These are phyloP conservation scores for Pangasius sanitwongsei DNA, from an alignment of 2,797 vertebrate species.

Conservation along the genomic window DNA sequence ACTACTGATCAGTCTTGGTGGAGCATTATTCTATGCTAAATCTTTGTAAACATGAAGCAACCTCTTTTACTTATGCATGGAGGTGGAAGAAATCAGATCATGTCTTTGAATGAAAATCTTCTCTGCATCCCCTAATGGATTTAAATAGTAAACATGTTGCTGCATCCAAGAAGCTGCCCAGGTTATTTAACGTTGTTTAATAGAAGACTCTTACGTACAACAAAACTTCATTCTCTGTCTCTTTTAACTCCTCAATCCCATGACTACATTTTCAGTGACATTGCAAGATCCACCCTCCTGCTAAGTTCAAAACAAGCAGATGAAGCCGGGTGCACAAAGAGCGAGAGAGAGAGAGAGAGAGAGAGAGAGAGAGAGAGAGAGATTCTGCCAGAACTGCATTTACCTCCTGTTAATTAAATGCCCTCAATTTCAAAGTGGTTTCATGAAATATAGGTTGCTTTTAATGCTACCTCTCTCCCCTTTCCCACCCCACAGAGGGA, in stretches of 20 bases:
- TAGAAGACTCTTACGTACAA: slow-evolving; percentile 20
- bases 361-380: neutral
- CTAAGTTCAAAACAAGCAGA: slow-evolving; percentile 51
- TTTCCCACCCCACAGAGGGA: neutral
- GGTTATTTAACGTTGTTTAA: slow-evolving; percentile 35
- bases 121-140: slow-evolving; percentile 28
- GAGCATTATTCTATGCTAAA: slow-evolving; percentile 31
- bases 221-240: slow-evolving; percentile 37
- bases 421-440: slow-evolving; percentile 14
- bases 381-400: neutral
- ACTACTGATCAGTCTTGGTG: slow-evolving; percentile 2
- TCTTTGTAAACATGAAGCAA: slow-evolving; percentile 39
- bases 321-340: slow-evolving; percentile 9
- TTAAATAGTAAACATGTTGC: slow-evolving; percentile 30
- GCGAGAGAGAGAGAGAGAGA: neutral
- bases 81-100: neutral
- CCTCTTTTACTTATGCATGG: slow-evolving; percentile 46
- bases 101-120: slow-evolving; percentile 24
- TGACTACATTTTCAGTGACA: slow-evolving; percentile 65
- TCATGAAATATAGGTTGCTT: neutral
- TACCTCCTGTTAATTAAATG: slow-evolving; percentile 26
- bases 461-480: neutral
- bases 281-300: slow-evolving; percentile 61
- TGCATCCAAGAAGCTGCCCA: neutral
- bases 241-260: slow-evolving; percentile 48